Evolutionary conservation across 2,888 invertebrate genomes (phyloP), one percentile per base, ranked within the genome.

Genomic region (Eupithecia vulgata): DNA sequence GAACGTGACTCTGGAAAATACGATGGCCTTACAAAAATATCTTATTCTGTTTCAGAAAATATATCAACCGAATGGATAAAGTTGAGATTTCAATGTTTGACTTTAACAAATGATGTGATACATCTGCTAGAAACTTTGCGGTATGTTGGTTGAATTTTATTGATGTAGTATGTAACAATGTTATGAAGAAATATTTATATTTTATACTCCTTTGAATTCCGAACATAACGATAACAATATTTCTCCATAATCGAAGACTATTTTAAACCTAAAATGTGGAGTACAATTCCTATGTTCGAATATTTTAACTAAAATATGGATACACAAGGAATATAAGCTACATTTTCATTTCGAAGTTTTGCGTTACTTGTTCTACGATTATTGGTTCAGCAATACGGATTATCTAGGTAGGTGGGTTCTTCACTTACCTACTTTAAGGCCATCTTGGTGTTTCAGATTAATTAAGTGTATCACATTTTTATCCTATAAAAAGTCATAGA

Each of bases 1-100:
- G 67, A 76, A 74, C 65, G 45, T 73, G 73, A 74, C 65, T 69
- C 42, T n/a, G 71, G 62, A 67, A 74, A 52, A 66, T 70, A 37
- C 57, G 67, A 67, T 68, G 67, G 34, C 70, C 70, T 70, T 70
- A 65, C 45, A 65, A 25, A 67, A 65, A 71, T 81, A 70, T 70
- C 40, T 70, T 70, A 37, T 72, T 70, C 15, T 86, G 76, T 94
- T 95, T 69, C 94, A 95, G 96, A 96, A 89, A 96, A 95, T 84
- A 95, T 97, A 84, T 97, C 97, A 88, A 90, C 95, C 81, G 95
- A 96, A 92, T 98, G 98, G 98, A 91, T 98, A 82, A 95, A 96
- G 82, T 93, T 97, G 81, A 96, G 98, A 84, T 97, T 97, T 92
- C 95, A 96, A 81, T 96, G 96, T 91, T 93, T 98, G 88, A 95